Conservation (phyloP, 2,113 vertebrate genomes). For the Neodon shergylaensis region DNA sequence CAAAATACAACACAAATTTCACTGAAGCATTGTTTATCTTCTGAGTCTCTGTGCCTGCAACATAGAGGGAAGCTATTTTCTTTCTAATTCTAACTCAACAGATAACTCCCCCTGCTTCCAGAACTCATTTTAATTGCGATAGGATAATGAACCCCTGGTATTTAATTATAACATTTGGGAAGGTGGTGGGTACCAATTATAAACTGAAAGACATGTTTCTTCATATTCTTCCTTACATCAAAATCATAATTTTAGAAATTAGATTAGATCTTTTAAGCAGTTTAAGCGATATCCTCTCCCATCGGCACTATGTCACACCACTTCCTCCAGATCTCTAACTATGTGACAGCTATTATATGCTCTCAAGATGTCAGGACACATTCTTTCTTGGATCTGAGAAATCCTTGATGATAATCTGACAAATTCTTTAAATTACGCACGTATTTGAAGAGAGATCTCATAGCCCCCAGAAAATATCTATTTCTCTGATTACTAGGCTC, state of each 20-base stretch:
- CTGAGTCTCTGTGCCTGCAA: neutral
- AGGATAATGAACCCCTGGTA: neutral
- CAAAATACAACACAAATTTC: neutral
- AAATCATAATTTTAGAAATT: constrained; percentile 40
- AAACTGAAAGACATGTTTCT: neutral
- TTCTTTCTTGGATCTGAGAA: constrained; percentile 23
- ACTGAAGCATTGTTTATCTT: neutral
- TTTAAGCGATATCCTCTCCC: neutral
- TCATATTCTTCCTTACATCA: constrained; percentile 7
- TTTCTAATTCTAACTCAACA: constrained; percentile 33
- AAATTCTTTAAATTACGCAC: constrained; percentile 21
- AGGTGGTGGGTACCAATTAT: constrained; percentile 40
- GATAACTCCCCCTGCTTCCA: neutral
- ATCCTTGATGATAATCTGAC: constrained; percentile 36
- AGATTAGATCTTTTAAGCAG: constrained; percentile 25
- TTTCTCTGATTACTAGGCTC: neutral
- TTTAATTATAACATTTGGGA: constrained; percentile 58
- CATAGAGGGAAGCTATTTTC: constrained; percentile 21
- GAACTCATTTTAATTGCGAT: neutral
- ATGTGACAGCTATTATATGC: neutral
- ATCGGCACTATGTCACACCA: neutral
- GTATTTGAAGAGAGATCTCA: neutral
- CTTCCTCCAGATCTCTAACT: neutral
- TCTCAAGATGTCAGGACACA: constrained; percentile 33
- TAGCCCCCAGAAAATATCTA: neutral